Evolutionary conservation across 2,797 vertebrate species (phyloP).

Genomic region (Leptodactylus fallax): DNA sequence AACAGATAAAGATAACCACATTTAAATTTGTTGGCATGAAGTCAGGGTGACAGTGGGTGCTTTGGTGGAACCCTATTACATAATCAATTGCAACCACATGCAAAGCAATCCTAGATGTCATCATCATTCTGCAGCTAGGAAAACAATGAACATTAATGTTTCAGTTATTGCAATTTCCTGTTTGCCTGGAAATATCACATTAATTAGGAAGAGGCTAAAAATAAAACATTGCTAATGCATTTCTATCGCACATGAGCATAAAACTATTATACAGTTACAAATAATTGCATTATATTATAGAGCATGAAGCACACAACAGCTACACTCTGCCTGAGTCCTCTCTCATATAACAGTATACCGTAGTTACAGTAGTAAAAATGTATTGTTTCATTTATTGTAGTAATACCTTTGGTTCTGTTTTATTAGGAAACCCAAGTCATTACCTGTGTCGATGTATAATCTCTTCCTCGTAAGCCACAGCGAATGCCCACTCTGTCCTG

Average conservation of each 20-base stretch:
- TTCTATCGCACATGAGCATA: not conserved
- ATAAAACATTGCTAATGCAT: not conserved
- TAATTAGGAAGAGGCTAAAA: not conserved
- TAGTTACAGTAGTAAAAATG: not conserved
- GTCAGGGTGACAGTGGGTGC: not conserved
- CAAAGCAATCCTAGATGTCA: not conserved
- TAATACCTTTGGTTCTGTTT: not conserved
- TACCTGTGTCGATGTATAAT: not conserved
- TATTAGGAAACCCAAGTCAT: not conserved
- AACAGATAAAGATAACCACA: not conserved
- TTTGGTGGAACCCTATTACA: not conserved
- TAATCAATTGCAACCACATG: not conserved
- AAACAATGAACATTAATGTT: not conserved
- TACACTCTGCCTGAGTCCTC: not conserved
- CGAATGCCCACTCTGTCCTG: constrained; percentile 30
- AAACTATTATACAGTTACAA: not conserved
- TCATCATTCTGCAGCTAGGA: not conserved
- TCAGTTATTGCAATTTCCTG: constrained; percentile 13
- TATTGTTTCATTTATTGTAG: not conserved
- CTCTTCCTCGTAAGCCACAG: not conserved
- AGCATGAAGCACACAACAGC: not conserved
- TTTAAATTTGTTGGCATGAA: not conserved
- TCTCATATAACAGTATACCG: not conserved
- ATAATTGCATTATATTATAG: not conserved
- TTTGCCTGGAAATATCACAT: constrained; percentile 9